Percentiles rank a stretch among this genome's conserved stretches.
These are phyloP conservation scores for Paedocypris micromegethes DNA, from an alignment of 2,797 vertebrate species.

Conservation along the genomic window DNA sequence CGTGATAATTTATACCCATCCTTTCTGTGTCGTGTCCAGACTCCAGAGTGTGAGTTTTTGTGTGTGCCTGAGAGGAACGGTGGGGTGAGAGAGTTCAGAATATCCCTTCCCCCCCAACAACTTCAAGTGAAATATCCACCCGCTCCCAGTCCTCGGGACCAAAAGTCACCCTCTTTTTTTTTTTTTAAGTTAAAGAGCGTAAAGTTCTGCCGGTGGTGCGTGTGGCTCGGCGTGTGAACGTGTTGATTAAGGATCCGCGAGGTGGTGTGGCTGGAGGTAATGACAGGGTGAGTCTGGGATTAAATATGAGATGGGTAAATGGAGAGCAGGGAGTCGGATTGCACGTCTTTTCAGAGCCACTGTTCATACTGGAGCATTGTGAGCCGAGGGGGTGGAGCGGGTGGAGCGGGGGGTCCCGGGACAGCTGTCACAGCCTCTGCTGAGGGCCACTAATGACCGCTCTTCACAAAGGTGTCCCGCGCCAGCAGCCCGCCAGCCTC, in stretches of 20 bases:
- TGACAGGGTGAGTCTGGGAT: slow-evolving; percentile 45
- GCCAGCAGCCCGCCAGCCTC: slow-evolving; percentile 11
- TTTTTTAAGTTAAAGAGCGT: no score
- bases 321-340: slow-evolving; percentile 49
- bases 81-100: slow-evolving; percentile 47
- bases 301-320: slow-evolving; percentile 51
- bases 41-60: slow-evolving; percentile 43
- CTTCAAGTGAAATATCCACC: slow-evolving; percentile 33
- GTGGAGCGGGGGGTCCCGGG: slow-evolving; percentile 33
- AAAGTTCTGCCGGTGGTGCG: neutral
- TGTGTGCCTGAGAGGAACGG: slow-evolving; percentile 47
- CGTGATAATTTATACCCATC: slow-evolving; percentile 42
- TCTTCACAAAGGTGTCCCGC: slow-evolving; percentile 37
- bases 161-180: no score
- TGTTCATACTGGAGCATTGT: slow-evolving; percentile 47
- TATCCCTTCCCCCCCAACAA: slow-evolving; percentile 40
- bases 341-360: slow-evolving; percentile 51
- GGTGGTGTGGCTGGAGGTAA: slow-evolving; percentile 41
- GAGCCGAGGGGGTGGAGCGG: slow-evolving; percentile 41
- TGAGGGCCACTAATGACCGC: slow-evolving; percentile 39
- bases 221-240: slow-evolving; percentile 29
- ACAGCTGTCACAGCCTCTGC: slow-evolving; percentile 51
- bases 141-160: slow-evolving; percentile 24
- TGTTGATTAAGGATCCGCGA: slow-evolving; percentile 46
- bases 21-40: slow-evolving; percentile 37